Evolutionary conservation across 2,888 invertebrate genomes (phyloP).

Genomic region (Rhimphoctona megacephalus): DNA sequence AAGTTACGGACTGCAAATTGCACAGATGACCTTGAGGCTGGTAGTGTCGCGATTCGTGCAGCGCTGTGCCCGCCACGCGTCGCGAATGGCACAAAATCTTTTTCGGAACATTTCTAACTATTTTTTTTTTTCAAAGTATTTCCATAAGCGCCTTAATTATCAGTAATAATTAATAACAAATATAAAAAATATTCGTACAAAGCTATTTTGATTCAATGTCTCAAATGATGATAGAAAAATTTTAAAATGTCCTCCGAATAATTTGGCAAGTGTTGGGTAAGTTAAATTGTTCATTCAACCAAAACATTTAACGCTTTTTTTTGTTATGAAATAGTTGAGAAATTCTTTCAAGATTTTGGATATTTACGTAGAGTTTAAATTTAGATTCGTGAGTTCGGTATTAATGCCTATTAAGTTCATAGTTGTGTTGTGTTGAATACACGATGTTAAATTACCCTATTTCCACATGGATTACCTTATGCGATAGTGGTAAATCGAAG

Average conservation of each 20-base stretch:
- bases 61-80: no score
- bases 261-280: neutral
- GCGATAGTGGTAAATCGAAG: conserved; percentile 63
- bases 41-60: no score
- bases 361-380: neutral
- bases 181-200: neutral
- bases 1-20: no score
- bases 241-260: neutral
- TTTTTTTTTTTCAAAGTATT: no score
- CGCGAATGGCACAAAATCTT: neutral
- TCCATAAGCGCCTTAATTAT: neutral
- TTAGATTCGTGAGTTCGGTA: no score
- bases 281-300: neutral
- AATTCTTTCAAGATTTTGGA: neutral
- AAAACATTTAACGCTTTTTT: neutral
- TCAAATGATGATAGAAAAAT: neutral
- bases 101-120: neutral
- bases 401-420: neutral
- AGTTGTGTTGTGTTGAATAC: neutral
- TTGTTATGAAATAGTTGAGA: neutral
- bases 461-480: conserved; percentile 55
- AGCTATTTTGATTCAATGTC: neutral
- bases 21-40: no score
- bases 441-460: conserved; percentile 50
- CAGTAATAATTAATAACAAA: no score